These are phyloP conservation scores for Drosophila rellima DNA, from an alignment of 2,888 invertebrate species.

Conservation along the genomic window DNA sequence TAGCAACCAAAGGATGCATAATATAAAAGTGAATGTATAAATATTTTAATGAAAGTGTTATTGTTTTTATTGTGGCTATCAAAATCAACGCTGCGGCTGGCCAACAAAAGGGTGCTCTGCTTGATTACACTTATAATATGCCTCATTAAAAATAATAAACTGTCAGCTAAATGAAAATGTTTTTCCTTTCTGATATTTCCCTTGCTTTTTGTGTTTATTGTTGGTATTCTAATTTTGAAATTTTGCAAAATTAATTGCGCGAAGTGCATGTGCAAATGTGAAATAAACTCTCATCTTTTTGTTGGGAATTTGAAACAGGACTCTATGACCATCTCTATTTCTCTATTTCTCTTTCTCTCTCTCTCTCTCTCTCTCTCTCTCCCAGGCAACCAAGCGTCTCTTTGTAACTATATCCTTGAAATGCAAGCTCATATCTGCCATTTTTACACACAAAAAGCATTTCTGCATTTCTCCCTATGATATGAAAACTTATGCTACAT, in stretches of 20 bases:
- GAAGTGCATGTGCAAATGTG: conserved; percentile 60
- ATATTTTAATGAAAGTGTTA: conserved; percentile 70
- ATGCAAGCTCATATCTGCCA: conserved; percentile 71
- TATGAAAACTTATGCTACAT: conserved; percentile 58
- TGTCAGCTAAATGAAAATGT: conserved; percentile 67
- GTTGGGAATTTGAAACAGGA: conserved; percentile 31
- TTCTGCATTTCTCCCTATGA: conserved; percentile 42
- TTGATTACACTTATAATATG: conserved; percentile 69
- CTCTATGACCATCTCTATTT: conserved; percentile 4
- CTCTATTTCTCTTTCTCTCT: not conserved
- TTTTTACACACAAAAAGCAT: conserved; percentile 68
- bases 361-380: not conserved
- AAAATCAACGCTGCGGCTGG: conserved; percentile 52
- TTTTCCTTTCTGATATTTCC: conserved; percentile 22
- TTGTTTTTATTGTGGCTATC: conserved; percentile 63
- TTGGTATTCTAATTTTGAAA: conserved; percentile 47
- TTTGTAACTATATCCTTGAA: conserved; percentile 78
- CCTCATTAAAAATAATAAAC: conserved; percentile 80
- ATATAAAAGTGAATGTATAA: conserved; percentile 40
- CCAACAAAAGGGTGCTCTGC: conserved; percentile 24
- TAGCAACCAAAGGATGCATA: conserved; percentile 25
- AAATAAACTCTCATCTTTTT: conserved; percentile 61
- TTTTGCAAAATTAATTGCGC: conserved; percentile 76
- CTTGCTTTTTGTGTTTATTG: conserved; percentile 6
- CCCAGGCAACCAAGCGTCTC: conserved; percentile 29